Base-by-base conservation (phyloP, 2,113 vertebrate genomes). In the Speoplatyrhinus poulsoni region DNA sequence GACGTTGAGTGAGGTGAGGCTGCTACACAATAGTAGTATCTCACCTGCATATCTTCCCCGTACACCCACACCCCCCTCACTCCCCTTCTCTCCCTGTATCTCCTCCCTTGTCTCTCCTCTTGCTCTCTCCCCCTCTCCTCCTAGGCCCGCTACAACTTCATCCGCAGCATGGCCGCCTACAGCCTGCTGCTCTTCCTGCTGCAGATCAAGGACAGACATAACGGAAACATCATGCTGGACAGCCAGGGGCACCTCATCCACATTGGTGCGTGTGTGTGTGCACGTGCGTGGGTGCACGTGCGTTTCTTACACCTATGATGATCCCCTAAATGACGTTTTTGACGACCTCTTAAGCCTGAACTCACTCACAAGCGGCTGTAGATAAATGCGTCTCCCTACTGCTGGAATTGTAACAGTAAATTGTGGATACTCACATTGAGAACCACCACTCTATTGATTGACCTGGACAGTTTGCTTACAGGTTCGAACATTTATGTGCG, bases 151-250 rank as follows among this genome's bases (percentile, higher is more conserved):
- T 99, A 99, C 83, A 99, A 98, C 91, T 99, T 99, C 79, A 98
- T 99, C 88, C 94, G 97, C 81, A 99, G 97, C 54, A 99, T 98
- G 97, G 97, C 97, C 0, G 97, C 97, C 1, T 99, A 99, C 67
- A 99, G 97, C 82, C 92, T 99, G 62, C 90, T 99, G 63, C 91
- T 99, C 19, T 99, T 98, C 88, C 91, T 99, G 90, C 94, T 99
- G 60, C 97, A 99, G 88, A 98, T 99, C 70, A 99, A 99, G 84
- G 97, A 98, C 90, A 86, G 97, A 75, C 97, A 99, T 91, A 99
- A 99, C 0, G 97, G 96, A 73, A 99, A 99, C 93, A 99, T 99
- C 92, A 99, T 99, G 97, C 89, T 99, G 92, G 97, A 99, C 89
- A 95, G 95, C 82, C 92, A 96, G 49, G 97, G 97, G 19, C 97